Conservation (phyloP, 2,113 vertebrate species). For the Lonchura striata region DNA sequence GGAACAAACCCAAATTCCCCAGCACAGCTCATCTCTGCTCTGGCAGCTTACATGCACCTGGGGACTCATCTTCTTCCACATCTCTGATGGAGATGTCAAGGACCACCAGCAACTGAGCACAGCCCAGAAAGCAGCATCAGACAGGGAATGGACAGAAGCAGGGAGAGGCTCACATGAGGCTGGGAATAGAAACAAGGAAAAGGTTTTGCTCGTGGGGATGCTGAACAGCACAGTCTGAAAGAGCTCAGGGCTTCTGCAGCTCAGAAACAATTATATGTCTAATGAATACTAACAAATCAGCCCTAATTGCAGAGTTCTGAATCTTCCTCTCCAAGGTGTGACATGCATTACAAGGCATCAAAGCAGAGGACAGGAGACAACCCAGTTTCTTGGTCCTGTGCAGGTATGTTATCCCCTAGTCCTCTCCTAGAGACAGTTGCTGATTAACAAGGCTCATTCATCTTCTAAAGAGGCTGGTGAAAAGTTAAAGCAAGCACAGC, state of each 20-base stretch:
- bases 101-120: fast-evolving
- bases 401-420: not conserved
- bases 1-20: not conserved
- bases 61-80: not conserved
- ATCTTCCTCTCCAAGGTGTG: not conserved
- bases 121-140: not conserved
- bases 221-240: not conserved
- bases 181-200: not conserved
- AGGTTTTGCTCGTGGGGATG: not conserved
- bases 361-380: not conserved
- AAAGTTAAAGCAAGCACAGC: not conserved
- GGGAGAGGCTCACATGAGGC: not conserved
- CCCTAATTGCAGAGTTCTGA: not conserved
- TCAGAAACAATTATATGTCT: not conserved
- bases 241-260: not conserved
- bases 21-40: not conserved
- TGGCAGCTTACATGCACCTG: fast-evolving
- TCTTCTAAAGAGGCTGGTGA: not conserved
- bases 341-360: not conserved
- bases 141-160: not conserved
- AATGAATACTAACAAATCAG: not conserved
- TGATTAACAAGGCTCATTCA: not conserved
- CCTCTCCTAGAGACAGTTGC: not conserved
- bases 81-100: not conserved
- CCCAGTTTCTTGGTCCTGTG: not conserved